Percentiles rank a stretch among this genome's conserved stretches.
Evolutionary conservation across 2,797 vertebrate species (phyloP).

Genomic region (Danio aesculapii): DNA sequence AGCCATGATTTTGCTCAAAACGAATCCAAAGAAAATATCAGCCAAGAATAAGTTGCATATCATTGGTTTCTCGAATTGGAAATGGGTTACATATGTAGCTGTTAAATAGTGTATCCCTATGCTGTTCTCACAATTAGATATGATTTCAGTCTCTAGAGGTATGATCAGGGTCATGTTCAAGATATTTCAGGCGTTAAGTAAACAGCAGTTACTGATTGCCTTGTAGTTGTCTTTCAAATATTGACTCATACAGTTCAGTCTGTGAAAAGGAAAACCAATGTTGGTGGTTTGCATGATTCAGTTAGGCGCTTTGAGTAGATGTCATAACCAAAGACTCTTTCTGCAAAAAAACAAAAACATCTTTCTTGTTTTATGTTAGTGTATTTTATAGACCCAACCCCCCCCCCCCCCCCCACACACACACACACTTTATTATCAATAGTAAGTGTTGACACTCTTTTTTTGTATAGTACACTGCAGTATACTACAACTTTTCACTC

Average conservation of each 20-base stretch:
- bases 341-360: background rate
- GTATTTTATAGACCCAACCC: background rate
- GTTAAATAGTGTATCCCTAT: conserved; percentile 50
- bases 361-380: background rate
- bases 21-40: conserved; percentile 71
- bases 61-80: conserved; percentile 60
- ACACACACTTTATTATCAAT: too few relatives aligned
- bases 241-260: conserved; percentile 24
- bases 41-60: conserved; percentile 69
- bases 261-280: conserved; percentile 3
- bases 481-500: too few relatives aligned
- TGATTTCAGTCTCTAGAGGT: conserved; percentile 66
- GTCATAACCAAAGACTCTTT: background rate
- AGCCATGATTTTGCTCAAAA: conserved; percentile 68
- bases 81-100: conserved; percentile 77
- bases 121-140: conserved; percentile 63
- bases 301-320: background rate
- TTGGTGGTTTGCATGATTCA: background rate
- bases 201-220: conserved; percentile 71
- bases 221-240: conserved; percentile 51
- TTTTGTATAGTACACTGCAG: too few relatives aligned
- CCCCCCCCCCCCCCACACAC: too few relatives aligned
- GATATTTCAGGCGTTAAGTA: conserved; percentile 67
- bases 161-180: conserved; percentile 42
- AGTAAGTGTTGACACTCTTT: too few relatives aligned